Base-by-base conservation (phyloP, 2,888 invertebrate species). In the Perdita meconis region DNA sequence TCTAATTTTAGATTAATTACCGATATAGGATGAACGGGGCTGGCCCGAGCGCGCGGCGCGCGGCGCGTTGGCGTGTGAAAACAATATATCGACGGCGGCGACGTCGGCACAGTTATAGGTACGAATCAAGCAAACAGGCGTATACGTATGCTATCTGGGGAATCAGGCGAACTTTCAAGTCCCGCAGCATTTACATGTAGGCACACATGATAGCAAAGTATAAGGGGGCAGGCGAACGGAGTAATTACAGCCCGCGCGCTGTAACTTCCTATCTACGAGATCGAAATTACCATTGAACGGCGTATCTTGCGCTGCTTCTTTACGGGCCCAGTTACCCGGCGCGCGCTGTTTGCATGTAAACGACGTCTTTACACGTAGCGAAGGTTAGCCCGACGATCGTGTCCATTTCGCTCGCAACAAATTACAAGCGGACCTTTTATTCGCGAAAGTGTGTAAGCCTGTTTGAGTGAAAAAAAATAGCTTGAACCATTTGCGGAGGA, bases 321-420 rank as follows among this genome's bases (percentile, higher is more conserved):
- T 86, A 84, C 83, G 86, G 80, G 83, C 78, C 83, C 82, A 74
- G 85, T 86, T 86, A 87, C 83, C 66, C 77, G 77, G 77, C 75
- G 77, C 73, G 80, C 82, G 82, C 81, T 83, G 83, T 86, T 87
- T 88, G 88, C 88, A 88, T 88, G 88, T 87, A 88, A 88, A 88
- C 86, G 88, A 88, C 86, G 87, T 83, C 83, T 82, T 88, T 85
- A 86, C 78, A 82, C 77, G 84, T 79, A 84, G 63, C 83, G 75
- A 86, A 86, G 84, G 83, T 87, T 84, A 86, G 78, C 80, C 73
- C 80, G 72, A 65, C 68, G 70, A 77, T 81, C 75, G 78, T 73
- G 81, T 81, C 76, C 75, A 76, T 80, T 84, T 73, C 86, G 82
- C 74, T 77, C 78, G 44, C 74, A 80, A 86, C 84, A 82, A 83